Evolutionary conservation across 2,797 vertebrate species (phyloP).

Genomic region (Microhierax caerulescens): DNA sequence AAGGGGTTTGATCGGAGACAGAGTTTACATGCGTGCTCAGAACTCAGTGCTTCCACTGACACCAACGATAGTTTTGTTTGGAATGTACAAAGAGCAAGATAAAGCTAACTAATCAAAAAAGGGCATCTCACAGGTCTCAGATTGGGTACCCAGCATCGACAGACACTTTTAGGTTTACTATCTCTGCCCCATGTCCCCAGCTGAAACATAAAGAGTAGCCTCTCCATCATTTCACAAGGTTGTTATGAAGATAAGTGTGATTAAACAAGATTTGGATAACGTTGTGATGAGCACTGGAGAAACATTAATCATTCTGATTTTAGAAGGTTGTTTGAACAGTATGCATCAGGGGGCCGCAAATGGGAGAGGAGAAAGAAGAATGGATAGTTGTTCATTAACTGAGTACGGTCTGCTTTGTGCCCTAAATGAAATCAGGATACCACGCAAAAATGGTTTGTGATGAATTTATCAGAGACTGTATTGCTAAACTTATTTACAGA

Average conservation of each 20-base stretch:
- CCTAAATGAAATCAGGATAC: not conserved
- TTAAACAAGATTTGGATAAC: slow-evolving; percentile 36
- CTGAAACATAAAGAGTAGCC: not conserved
- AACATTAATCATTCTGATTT: slow-evolving; percentile 32
- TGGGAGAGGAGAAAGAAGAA: slow-evolving; percentile 15
- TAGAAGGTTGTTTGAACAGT: not conserved
- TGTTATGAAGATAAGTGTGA: slow-evolving; percentile 37
- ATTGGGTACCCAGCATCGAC: not conserved
- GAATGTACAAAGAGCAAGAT: not conserved
- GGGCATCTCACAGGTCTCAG: not conserved
- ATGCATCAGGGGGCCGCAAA: not conserved
- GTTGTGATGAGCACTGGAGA: not conserved
- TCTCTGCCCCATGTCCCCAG: not conserved
- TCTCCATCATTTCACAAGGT: not conserved
- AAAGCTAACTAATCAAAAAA: not conserved
- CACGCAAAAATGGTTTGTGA: not conserved
- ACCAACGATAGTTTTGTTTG: not conserved
- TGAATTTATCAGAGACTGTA: not conserved
- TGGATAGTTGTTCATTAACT: not conserved
- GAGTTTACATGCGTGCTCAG: not conserved
- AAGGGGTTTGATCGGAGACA: not conserved
- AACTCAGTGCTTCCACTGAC: not conserved
- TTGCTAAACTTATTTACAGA: not conserved
- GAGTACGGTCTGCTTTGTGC: not conserved
- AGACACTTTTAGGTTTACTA: not conserved